phyloP scores from a whole-genome alignment of 35 echinoderm and acorn worm species.

The Lytechinus pictus region DNA sequence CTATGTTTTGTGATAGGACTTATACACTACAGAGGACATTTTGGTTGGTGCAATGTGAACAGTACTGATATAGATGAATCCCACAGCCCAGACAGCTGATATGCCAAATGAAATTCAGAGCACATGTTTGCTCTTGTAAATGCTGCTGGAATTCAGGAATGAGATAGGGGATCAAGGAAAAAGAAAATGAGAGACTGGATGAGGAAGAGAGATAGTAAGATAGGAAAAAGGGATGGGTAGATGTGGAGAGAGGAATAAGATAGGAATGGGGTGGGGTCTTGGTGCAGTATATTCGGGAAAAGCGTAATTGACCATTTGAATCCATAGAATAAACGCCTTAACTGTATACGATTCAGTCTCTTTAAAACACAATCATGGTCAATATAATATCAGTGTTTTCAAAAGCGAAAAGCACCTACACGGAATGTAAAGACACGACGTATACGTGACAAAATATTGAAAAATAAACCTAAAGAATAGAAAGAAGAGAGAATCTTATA shows the following conservation, averaged over 20 bases:
- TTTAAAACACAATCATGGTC: too few species aligned
- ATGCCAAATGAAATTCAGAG: slow-evolving; percentile 42
- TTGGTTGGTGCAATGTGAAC: neutral
- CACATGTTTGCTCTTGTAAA: slow-evolving; percentile 45
- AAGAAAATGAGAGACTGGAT: neutral
- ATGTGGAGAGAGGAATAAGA: neutral
- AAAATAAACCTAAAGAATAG: too few species aligned
- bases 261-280: neutral
- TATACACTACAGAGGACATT: neutral
- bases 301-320: too few species aligned
- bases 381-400: too few species aligned
- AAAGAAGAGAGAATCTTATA: too few species aligned
- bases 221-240: neutral
- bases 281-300: too few species aligned
- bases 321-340: too few species aligned
- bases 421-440: too few species aligned
- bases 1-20: neutral
- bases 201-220: neutral
- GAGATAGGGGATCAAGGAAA: neutral
- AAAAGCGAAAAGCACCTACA: too few species aligned
- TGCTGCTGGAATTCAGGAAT: neutral
- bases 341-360: too few species aligned
- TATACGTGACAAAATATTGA: too few species aligned
- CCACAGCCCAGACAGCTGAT: slow-evolving; percentile 13
- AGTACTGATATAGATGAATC: neutral